Percentiles rank a stretch among this genome's conserved stretches.
Evolutionary conservation across 2,797 vertebrate genomes (phyloP).

Genomic region (Chaetodon trifasciatus): DNA sequence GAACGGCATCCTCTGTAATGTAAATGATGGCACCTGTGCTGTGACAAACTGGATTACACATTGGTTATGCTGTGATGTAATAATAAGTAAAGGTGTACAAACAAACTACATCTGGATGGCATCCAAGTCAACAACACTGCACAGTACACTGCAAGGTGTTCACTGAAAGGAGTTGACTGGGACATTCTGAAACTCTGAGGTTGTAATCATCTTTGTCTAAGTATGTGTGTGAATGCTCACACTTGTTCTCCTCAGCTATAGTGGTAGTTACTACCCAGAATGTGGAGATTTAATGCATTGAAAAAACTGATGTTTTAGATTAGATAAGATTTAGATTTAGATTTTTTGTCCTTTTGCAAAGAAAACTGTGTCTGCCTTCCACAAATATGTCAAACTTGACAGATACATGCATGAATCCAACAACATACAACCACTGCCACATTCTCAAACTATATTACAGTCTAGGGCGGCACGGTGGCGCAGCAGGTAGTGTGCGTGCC

Average conservation of each 20-base stretch:
- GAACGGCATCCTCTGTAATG: slow-evolving; percentile 43
- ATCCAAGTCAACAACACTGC: slow-evolving; percentile 48
- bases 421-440: no score
- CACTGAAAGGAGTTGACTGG: slow-evolving; percentile 19
- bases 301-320: neutral
- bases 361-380: no score
- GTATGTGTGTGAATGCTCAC: neutral
- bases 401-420: no score
- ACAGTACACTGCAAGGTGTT: slow-evolving; percentile 21
- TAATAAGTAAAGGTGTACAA: slow-evolving; percentile 43
- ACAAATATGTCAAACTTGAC: no score
- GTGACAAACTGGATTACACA: slow-evolving; percentile 55
- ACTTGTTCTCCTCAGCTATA: neutral
- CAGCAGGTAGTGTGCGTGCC: no score
- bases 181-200: slow-evolving; percentile 31
- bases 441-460: no score
- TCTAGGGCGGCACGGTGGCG: no score
- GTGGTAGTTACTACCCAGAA: neutral
- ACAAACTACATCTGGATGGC: slow-evolving; percentile 46
- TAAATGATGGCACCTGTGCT: slow-evolving; percentile 49
- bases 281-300: neutral
- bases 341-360: no score
- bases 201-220: slow-evolving; percentile 1
- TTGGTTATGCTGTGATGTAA: slow-evolving; percentile 51
- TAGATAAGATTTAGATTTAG: no score